These are phyloP conservation scores for Chaunax sp. DNA, from an alignment of 2,797 vertebrate genomes.

Conservation along the genomic window DNA sequence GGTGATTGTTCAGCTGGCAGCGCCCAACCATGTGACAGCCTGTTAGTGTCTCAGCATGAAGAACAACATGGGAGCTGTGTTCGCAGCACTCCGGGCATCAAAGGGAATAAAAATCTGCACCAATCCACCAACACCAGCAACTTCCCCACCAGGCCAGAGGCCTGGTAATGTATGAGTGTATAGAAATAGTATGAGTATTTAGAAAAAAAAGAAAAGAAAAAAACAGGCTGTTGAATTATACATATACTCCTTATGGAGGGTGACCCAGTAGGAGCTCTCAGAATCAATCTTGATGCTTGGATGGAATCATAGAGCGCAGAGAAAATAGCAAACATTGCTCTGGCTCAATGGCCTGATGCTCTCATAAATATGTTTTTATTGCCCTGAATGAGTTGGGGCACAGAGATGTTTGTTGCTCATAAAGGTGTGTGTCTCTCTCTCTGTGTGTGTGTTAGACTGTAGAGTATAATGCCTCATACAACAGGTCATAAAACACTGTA, in stretches of 20 bases:
- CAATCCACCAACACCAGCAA: slow-evolving; percentile 47
- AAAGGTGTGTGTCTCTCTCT: slow-evolving; percentile 64
- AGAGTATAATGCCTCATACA: slow-evolving; percentile 67
- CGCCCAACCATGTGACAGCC: slow-evolving; percentile 73
- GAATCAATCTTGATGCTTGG: slow-evolving; percentile 83
- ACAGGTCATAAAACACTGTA: slow-evolving; percentile 76
- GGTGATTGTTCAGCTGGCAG: slow-evolving; percentile 84
- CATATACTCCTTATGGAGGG: slow-evolving; percentile 83
- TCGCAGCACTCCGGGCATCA: slow-evolving; percentile 52
- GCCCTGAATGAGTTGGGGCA: slow-evolving; percentile 74
- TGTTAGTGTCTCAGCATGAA: slow-evolving; percentile 69
- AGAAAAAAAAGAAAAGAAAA: slow-evolving; percentile 55
- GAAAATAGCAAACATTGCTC: slow-evolving; percentile 85
- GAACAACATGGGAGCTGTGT: slow-evolving; percentile 70
- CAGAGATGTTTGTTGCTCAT: slow-evolving; percentile 77
- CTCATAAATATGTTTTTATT: slow-evolving; percentile 87
- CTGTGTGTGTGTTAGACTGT: slow-evolving; percentile 61
- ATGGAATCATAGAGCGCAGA: slow-evolving; percentile 81
- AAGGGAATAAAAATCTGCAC: slow-evolving; percentile 65
- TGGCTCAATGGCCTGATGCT: slow-evolving; percentile 83
- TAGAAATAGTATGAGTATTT: slow-evolving; percentile 78
- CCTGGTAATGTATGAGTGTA: slow-evolving; percentile 78
- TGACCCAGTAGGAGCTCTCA: slow-evolving; percentile 81
- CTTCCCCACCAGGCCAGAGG: slow-evolving; percentile 36
- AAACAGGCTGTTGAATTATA: slow-evolving; percentile 80